phyloP scores from a whole-genome alignment of 2,113 vertebrate genomes.

The Trogon melanurus region DNA sequence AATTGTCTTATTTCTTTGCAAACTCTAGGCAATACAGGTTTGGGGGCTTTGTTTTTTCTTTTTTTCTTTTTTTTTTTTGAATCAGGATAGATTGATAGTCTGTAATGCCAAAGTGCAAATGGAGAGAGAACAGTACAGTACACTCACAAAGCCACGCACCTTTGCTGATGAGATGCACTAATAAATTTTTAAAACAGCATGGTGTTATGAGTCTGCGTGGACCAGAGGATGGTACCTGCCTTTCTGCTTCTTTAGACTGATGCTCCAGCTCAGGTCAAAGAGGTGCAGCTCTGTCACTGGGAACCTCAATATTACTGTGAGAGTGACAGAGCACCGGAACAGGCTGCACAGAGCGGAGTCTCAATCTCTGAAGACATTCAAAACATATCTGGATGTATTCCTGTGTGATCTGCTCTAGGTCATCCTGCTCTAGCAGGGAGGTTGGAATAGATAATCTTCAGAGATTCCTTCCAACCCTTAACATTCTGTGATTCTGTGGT shows the following conservation, averaged over 20 bases:
- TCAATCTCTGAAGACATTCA: no score
- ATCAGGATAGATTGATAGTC: not conserved
- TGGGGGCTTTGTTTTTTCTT: no score
- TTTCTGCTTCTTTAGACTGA: not conserved
- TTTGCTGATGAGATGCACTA: not conserved
- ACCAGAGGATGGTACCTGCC: not conserved
- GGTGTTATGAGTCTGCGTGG: accelerated
- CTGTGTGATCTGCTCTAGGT: no score
- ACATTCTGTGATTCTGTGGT: no score
- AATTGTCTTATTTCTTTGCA: not conserved
- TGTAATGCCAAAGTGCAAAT: accelerated
- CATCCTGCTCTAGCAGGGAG: no score
- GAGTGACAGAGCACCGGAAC: no score
- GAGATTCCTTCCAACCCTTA: no score
- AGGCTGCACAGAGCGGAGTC: no score
- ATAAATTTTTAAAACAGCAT: not conserved
- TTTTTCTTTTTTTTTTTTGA: no score
- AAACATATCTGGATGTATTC: no score
- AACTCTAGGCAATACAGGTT: not conserved
- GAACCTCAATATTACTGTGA: no score
- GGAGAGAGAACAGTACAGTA: not conserved
- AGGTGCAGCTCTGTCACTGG: not conserved
- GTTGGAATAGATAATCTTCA: no score
- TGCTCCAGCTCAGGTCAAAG: not conserved
- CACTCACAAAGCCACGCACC: not conserved